Conservation (phyloP, 2,797 vertebrate species). For the Florisuga fusca region DNA sequence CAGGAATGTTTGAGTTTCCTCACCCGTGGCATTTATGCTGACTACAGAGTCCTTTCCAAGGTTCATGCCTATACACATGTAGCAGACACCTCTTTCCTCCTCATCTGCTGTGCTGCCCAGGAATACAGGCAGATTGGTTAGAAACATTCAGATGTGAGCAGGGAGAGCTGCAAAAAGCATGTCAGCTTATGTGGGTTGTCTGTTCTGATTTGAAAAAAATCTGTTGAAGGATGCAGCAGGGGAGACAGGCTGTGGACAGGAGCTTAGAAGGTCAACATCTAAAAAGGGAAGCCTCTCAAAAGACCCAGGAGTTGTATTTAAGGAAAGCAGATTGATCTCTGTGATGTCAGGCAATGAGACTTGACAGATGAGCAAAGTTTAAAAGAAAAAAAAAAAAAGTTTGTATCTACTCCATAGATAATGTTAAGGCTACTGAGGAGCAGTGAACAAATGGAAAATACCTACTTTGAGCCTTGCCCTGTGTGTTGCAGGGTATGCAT, state of each 20-base stretch:
- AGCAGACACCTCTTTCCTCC: constrained; percentile 29
- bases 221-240: constrained; percentile 58
- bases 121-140: background rate
- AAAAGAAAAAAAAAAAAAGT: background rate
- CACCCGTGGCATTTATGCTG: background rate
- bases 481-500: background rate
- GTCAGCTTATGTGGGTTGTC: constrained; percentile 57
- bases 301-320: constrained; percentile 41
- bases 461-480: background rate
- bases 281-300: constrained; percentile 35
- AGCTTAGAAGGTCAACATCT: constrained; percentile 37
- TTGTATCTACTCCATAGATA: background rate
- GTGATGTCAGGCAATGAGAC: constrained; percentile 21
- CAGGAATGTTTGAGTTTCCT: background rate
- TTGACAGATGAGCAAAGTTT: constrained; percentile 38
- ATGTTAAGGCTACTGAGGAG: background rate
- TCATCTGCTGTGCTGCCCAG: background rate
- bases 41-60: background rate
- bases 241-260: constrained; percentile 48
- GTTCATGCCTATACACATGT: background rate
- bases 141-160: constrained; percentile 3
- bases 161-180: background rate
- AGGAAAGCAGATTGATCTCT: constrained; percentile 45
- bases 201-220: constrained; percentile 59
- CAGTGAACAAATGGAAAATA: background rate